A percentile compares a stretch with the other conserved stretches of the same genome.
Conservation (phyloP, 2,113 vertebrate species). For the Ptilorrhoa leucosticta region DNA sequence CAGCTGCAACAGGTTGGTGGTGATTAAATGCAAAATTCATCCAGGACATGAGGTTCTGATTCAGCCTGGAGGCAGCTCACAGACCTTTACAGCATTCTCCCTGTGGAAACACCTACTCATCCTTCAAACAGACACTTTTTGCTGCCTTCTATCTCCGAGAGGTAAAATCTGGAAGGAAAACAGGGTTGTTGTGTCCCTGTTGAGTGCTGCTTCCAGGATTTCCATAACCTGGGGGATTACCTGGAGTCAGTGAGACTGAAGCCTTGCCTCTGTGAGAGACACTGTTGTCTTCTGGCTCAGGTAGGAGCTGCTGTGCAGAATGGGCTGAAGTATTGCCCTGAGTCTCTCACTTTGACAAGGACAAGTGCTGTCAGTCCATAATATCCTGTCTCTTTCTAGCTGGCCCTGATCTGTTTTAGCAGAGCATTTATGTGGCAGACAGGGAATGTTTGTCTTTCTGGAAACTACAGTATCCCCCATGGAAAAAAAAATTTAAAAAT, state of each 20-base stretch:
- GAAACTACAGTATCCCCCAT: background rate
- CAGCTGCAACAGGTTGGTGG: slow-evolving; percentile 23
- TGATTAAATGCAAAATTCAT: slow-evolving; percentile 22
- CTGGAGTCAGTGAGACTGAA: background rate
- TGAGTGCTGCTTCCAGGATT: background rate
- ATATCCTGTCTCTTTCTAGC: background rate
- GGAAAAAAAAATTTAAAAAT: background rate
- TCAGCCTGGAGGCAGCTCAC: background rate
- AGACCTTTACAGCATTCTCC: background rate
- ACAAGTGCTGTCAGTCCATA: background rate
- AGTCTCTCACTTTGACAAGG: background rate
- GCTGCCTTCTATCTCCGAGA: background rate
- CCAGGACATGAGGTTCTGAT: slow-evolving; percentile 5
- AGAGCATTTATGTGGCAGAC: background rate
- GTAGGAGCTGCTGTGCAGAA: background rate
- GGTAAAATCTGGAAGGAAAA: background rate
- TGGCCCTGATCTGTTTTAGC: background rate
- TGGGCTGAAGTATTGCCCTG: background rate
- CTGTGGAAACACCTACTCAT: background rate
- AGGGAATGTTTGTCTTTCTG: background rate
- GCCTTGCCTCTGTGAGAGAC: background rate
- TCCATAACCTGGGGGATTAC: background rate
- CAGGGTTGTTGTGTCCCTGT: background rate
- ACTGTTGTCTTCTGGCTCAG: background rate
- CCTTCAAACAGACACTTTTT: background rate